A percentile compares a stretch with the other conserved stretches of the same genome.
phyloP scores from a whole-genome alignment of 1,140 invertebrate genomes.

The Heliconius nattereri region DNA sequence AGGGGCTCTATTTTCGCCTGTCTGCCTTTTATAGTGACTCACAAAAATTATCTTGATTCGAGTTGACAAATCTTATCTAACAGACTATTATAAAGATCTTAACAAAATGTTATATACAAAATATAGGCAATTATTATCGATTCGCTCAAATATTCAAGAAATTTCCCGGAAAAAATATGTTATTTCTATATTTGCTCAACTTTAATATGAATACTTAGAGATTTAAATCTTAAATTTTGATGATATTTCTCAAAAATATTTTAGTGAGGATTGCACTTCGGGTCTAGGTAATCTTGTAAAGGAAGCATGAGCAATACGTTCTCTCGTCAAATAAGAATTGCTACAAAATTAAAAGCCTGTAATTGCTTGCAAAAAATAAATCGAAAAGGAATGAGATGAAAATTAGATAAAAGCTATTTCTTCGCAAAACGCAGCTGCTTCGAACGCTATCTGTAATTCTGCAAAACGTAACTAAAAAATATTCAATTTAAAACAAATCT shows the following conservation, averaged over 20 bases:
- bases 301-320: not conserved
- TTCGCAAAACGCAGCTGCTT: constrained; percentile 56
- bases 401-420: constrained; percentile 66
- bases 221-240: too few species aligned
- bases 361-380: constrained; percentile 37
- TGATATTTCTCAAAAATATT: not conserved
- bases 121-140: not conserved
- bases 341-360: constrained; percentile 12
- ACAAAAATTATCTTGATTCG: constrained; percentile 26
- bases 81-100: not conserved
- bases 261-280: not conserved
- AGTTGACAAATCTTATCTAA: constrained; percentile 11
- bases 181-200: too few species aligned
- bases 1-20: constrained; percentile 38
- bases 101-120: not conserved
- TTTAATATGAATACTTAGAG: too few species aligned
- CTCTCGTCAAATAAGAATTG: not conserved
- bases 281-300: not conserved
- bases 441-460: constrained; percentile 41
- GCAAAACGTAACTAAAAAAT: constrained; percentile 40
- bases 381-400: constrained; percentile 57
- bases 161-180: too few species aligned
- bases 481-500: constrained; percentile 40
- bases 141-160: too few species aligned
- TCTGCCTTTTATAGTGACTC: constrained; percentile 26